These are phyloP conservation scores for Leptopilina drosophilae DNA, from an alignment of 2,888 invertebrate species.

Conservation along the genomic window DNA sequence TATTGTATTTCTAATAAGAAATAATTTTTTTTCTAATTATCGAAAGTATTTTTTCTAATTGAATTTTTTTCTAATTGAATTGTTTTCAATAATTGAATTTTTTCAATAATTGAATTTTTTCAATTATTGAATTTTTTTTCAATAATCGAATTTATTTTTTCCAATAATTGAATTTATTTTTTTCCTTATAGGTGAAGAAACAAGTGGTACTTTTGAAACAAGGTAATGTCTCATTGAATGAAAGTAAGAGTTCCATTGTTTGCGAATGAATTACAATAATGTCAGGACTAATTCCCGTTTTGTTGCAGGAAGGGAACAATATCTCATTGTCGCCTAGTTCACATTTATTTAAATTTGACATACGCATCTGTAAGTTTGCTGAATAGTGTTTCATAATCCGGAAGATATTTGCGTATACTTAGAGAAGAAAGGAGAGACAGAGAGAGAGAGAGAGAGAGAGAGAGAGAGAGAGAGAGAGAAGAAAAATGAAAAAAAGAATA, in stretches of 20 bases:
- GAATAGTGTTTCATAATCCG: slow-evolving; percentile 30
- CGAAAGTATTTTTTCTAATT: not conserved
- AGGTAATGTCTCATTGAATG: not conserved
- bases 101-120: not conserved
- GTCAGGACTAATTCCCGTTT: slow-evolving; percentile 25
- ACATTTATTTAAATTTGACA: slow-evolving; percentile 31
- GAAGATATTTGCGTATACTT: slow-evolving; percentile 4
- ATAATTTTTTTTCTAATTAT: too few relatives aligned
- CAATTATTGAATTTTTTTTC: not conserved
- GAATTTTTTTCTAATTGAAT: too few relatives aligned
- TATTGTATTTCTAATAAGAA: too few relatives aligned
- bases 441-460: too few relatives aligned
- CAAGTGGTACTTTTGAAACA: not conserved
- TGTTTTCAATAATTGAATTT: not conserved
- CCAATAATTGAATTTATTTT: not conserved
- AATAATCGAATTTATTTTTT: not conserved
- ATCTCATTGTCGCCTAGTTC: slow-evolving; percentile 30
- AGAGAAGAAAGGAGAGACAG: not conserved
- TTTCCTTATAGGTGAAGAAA: not conserved
- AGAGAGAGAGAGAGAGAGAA: too few relatives aligned
- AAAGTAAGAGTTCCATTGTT: slow-evolving; percentile 35
- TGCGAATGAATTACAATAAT: slow-evolving; percentile 32
- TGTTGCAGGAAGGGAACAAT: slow-evolving; percentile 33
- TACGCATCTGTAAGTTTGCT: slow-evolving; percentile 9
- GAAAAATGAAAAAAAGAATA: not conserved